Base-by-base conservation (phyloP, 37 sponge, comb jelly and placozoan species). In the Ianthella basta region DNA sequence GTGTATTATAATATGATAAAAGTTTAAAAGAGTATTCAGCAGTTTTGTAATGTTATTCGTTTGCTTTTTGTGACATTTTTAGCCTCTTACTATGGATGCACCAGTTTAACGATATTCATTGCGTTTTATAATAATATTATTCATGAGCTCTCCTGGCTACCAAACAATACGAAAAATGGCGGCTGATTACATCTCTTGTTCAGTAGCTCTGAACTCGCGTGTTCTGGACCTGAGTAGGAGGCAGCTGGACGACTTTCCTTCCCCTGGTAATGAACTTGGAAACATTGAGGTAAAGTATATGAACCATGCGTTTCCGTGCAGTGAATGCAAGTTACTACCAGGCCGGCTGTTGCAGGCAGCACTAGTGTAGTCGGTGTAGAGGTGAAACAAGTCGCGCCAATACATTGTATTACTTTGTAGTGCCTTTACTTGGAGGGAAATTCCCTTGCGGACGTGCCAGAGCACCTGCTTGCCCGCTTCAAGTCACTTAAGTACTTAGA, bases 351-450 rank as follows among this genome's bases (percentile, higher is more conserved):
- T 10, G 23, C 66, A 29, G 66, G 23, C 29, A 20, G 66, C 23
- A 64, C 6, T 10, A 10, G 66, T 29, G 6, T 16, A 64, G 29
- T 64, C 23, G 6, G 66, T 64, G 27, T 64, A 16, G 27, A 64
- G 27, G 8, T 64, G 23, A 16, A 24, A 24, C 59, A 18, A 56
- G 15, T 19, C 59, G 18, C 18, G 59, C 59, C 16, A 19, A 56
- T 18, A 18, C 18, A 56, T 15, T 56, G 18, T 18, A 15, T 63
- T 35, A 60, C 25, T 60, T 12, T 68, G 27, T 68, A 96, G 95
- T 81, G 88, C 39, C 82, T 96, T 25, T 94, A 96, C 66, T 88
- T 94, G 19, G 95, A 96, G 35, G 95, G 95, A 18, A 96, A 96
- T 59, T 44, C 24, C 40, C 83, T 96, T 30, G 18, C 39, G 4